Conservation (phyloP, 2,113 vertebrate genomes). For the Nothocercus nigrocapillus region DNA sequence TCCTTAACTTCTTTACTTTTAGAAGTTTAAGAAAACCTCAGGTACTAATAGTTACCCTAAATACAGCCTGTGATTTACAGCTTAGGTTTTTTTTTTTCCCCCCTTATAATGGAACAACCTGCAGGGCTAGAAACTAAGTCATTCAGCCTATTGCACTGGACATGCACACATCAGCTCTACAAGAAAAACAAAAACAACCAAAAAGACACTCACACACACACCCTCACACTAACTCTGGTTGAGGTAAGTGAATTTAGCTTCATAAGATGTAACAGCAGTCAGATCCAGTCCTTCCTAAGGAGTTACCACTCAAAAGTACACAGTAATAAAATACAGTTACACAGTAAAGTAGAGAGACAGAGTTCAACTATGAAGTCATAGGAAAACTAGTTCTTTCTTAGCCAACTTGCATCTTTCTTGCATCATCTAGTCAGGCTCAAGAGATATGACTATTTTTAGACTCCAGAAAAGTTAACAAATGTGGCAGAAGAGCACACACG, state of each 20-base stretch:
- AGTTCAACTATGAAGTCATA: not conserved
- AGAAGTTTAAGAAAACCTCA: not conserved
- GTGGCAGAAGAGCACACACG: not conserved
- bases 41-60: not conserved
- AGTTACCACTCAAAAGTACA: not conserved
- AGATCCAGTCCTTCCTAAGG: not conserved
- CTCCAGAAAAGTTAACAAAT: not conserved
- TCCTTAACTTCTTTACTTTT: not conserved
- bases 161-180: not conserved
- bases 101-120: not conserved
- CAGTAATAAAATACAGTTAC: not conserved
- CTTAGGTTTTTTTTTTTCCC: not conserved
- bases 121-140: not conserved
- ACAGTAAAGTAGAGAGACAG: not conserved
- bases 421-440: not conserved
- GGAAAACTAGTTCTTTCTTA: not conserved
- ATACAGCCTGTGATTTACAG: not conserved
- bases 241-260: not conserved
- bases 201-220: too few relatives aligned
- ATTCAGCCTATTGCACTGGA: not conserved
- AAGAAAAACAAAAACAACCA: not conserved
- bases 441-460: not conserved
- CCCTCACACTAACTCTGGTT: not conserved
- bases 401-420: constrained; percentile 9
- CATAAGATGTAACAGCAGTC: not conserved